Percentiles rank a stretch among this genome's conserved stretches.
phyloP scores from a whole-genome alignment of 2,888 invertebrate species.

The Ypsolopha scabrella region DNA sequence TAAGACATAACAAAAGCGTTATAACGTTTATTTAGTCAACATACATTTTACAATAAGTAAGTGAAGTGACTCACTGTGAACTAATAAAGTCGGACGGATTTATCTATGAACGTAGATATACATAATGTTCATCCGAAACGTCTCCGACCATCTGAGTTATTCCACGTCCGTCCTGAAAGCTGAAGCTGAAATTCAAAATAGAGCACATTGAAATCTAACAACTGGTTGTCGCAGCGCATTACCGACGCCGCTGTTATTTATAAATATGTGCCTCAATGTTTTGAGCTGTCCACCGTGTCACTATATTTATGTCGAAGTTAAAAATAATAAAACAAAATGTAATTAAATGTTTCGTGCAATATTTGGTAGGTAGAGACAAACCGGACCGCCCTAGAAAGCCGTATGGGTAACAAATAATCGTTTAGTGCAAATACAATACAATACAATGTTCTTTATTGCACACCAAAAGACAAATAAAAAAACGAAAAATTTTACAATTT shows the following conservation, averaged over 20 bases:
- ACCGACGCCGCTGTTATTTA: conserved; percentile 55
- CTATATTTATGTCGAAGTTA: conserved; percentile 19
- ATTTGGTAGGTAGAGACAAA: background rate
- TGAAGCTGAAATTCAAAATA: conserved; percentile 50
- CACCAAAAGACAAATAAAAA: too few species aligned
- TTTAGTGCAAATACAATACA: too few species aligned
- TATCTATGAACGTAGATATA: too few species aligned
- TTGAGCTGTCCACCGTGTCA: conserved; percentile 41
- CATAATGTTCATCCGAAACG: background rate
- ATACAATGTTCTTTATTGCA: too few species aligned
- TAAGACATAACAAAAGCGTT: too few species aligned
- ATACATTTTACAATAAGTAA: too few species aligned
- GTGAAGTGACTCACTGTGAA: too few species aligned
- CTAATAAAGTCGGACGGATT: too few species aligned
- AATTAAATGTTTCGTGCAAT: conserved; percentile 7
- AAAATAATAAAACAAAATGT: conserved; percentile 23
- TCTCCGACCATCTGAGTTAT: background rate
- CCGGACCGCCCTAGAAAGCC: background rate
- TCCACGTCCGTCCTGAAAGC: conserved; percentile 31
- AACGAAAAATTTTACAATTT: too few species aligned
- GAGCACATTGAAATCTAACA: conserved; percentile 67
- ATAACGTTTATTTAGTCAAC: too few species aligned
- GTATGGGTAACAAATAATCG: background rate
- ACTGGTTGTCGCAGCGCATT: conserved; percentile 60
- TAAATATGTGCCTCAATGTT: conserved; percentile 52